These are phyloP conservation scores for Campaea margaritaria DNA, from an alignment of 2,888 invertebrate species.

Conservation along the genomic window DNA sequence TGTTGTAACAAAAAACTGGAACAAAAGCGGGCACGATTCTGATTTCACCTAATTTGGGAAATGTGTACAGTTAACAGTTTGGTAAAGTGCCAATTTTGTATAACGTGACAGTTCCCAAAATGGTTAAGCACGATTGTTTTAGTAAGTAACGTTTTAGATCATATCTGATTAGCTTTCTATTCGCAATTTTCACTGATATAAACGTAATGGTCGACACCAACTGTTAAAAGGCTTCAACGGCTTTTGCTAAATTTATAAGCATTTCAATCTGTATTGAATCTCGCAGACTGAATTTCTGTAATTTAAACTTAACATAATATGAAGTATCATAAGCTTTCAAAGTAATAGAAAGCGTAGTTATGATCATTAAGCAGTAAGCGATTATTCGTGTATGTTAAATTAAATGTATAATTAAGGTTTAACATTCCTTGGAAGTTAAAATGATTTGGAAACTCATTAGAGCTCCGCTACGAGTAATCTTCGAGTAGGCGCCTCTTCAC, in stretches of 20 bases:
- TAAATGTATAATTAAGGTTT: conserved; percentile 24
- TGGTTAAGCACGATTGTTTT: conserved; percentile 43
- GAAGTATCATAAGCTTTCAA: not conserved
- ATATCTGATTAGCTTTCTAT: conserved; percentile 40
- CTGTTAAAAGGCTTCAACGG: conserved; percentile 2
- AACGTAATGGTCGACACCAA: conserved; percentile 18
- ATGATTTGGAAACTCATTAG: conserved; percentile 34
- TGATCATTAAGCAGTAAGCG: conserved; percentile 22
- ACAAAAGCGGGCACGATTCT: conserved; percentile 36
- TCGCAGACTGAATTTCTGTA: not conserved
- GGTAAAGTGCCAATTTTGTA: conserved; percentile 44
- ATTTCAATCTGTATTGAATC: not conserved
- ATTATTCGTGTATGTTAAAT: conserved; percentile 28
- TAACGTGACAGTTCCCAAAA: conserved; percentile 43
- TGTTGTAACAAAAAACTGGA: conserved; percentile 21
- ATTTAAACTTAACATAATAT: not conserved
- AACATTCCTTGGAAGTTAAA: conserved; percentile 14
- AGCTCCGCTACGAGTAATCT: conserved; percentile 24
- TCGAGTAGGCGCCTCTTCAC: conserved; percentile 24
- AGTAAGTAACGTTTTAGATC: conserved; percentile 41
- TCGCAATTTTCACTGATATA: conserved; percentile 30
- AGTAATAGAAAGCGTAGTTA: conserved; percentile 12
- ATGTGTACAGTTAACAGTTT: conserved; percentile 41
- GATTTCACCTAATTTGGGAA: conserved; percentile 42
- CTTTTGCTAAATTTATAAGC: conserved; percentile 18